phyloP scores from a whole-genome alignment of 2,888 invertebrate genomes.

The Ennomos quercinarius region DNA sequence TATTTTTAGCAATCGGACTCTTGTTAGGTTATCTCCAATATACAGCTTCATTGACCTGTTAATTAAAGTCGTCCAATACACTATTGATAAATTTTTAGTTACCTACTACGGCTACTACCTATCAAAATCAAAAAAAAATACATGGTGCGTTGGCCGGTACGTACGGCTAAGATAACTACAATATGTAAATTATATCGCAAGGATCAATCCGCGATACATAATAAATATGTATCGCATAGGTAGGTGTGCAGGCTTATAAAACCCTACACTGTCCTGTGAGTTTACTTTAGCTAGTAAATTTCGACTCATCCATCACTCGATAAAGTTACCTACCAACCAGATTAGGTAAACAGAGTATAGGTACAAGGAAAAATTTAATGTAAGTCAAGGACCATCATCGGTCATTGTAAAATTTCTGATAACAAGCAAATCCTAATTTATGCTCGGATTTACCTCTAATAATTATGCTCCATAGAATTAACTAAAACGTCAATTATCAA shows the following conservation, averaged over 20 bases:
- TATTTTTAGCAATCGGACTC: neutral
- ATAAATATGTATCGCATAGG: too few species aligned
- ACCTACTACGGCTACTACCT: slow-evolving; percentile 2
- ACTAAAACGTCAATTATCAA: too few species aligned
- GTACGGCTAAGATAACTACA: too few species aligned
- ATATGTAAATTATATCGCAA: too few species aligned
- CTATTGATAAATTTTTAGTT: slow-evolving; percentile 2
- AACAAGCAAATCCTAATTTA: slow-evolving; percentile 14
- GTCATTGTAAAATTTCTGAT: slow-evolving; percentile 6
- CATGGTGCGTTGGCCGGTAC: too few species aligned
- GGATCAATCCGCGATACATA: too few species aligned
- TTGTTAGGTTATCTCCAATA: slow-evolving; percentile 10
- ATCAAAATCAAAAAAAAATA: too few species aligned
- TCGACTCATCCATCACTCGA: slow-evolving; percentile 9
- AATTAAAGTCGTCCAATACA: too few species aligned
- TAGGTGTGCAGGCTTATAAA: too few species aligned
- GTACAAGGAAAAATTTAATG: slow-evolving; percentile 19
- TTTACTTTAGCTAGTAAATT: slow-evolving; percentile 4
- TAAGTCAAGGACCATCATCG: slow-evolving; percentile 19
- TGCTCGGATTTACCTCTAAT: too few species aligned
- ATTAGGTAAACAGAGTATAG: neutral
- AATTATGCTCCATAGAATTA: too few species aligned
- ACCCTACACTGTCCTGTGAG: neutral
- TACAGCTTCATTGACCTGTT: slow-evolving; percentile 9
- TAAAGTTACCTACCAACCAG: neutral